Evolutionary conservation across 2,113 vertebrate genomes (phyloP).

Genomic region (Psittacula cyanocephala): DNA sequence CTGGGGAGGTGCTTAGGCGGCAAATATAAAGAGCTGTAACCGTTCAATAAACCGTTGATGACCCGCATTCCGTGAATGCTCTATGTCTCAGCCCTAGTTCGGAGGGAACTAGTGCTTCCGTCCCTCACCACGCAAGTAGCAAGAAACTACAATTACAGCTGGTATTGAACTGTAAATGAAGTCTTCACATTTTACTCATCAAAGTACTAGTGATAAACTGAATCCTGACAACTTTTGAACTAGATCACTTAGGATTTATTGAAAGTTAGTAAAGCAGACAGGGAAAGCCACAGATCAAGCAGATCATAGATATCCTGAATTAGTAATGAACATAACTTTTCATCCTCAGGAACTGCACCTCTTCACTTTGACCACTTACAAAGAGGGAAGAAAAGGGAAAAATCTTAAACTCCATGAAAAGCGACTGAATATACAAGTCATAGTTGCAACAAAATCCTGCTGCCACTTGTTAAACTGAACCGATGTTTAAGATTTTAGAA

Average conservation of each 20-base stretch:
- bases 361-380: background rate
- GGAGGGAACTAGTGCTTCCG: too few species aligned
- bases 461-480: background rate
- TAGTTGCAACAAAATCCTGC: background rate
- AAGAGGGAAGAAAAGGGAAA: background rate
- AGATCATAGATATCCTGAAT: background rate
- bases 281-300: background rate
- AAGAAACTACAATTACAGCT: too few species aligned
- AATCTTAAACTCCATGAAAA: background rate
- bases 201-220: background rate
- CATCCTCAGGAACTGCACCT: background rate
- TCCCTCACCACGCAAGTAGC: too few species aligned
- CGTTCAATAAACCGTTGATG: too few species aligned
- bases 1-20: too few species aligned
- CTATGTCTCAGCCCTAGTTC: too few species aligned
- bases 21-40: too few species aligned
- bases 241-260: conserved; percentile 15
- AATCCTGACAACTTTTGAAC: background rate
- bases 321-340: background rate
- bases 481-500: background rate
- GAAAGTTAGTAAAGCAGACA: background rate
- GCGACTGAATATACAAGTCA: background rate
- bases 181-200: background rate
- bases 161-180: background rate
- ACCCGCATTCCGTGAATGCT: too few species aligned